phyloP scores from a whole-genome alignment of 2,113 vertebrate genomes.

The Plectropomus leopardus region DNA sequence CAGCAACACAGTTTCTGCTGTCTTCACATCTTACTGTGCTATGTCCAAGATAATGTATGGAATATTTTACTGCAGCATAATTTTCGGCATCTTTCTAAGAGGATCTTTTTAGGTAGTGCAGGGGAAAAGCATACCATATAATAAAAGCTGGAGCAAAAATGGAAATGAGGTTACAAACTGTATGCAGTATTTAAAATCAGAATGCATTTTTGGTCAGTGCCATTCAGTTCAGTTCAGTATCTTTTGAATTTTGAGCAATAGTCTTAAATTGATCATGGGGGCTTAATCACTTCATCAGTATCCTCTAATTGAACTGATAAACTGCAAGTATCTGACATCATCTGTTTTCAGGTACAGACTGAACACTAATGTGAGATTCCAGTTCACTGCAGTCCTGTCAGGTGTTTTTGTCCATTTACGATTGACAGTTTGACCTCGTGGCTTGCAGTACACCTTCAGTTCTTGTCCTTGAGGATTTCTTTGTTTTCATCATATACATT shows the following conservation, averaged over 20 bases:
- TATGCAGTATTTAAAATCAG: no score
- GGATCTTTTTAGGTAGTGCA: background rate
- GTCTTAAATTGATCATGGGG: background rate
- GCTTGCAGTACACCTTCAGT: background rate
- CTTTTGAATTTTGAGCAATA: background rate
- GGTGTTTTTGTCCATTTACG: background rate
- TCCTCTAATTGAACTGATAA: background rate
- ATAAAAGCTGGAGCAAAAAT: slow-evolving; percentile 6
- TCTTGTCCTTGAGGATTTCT: background rate
- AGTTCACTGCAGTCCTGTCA: background rate
- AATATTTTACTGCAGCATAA: slow-evolving; percentile 31
- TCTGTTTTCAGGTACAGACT: background rate
- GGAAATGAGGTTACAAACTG: background rate
- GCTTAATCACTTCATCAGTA: background rate
- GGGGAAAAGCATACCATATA: background rate
- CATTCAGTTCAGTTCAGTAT: background rate
- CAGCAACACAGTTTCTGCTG: slow-evolving; percentile 17
- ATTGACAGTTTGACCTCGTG: background rate
- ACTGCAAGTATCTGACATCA: background rate
- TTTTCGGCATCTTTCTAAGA: slow-evolving; percentile 24
- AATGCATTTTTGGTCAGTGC: background rate
- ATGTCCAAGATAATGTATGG: slow-evolving; percentile 20
- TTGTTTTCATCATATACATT: background rate
- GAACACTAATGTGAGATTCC: background rate
- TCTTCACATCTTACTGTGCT: slow-evolving; percentile 6